A percentile compares a stretch with the other conserved stretches of the same genome.
Evolutionary conservation across 2,797 vertebrate genomes (phyloP).

Genomic region (Passerculus sandwichensis): DNA sequence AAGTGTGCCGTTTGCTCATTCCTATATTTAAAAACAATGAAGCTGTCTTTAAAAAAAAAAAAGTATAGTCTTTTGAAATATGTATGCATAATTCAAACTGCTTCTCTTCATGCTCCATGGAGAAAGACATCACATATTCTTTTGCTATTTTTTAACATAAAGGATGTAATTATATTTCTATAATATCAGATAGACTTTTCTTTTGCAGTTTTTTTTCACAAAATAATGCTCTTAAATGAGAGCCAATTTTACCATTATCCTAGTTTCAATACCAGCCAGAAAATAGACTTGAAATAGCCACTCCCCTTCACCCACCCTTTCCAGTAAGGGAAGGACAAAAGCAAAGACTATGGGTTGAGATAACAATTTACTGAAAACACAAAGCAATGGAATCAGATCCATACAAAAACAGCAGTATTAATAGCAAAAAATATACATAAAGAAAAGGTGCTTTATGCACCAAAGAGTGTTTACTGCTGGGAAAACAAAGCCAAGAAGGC

Average conservation of each 20-base stretch:
- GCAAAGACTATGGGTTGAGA: not conserved
- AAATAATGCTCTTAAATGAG: not conserved
- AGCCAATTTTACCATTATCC: not conserved
- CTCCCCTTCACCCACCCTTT: not conserved
- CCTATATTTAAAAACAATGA: not conserved
- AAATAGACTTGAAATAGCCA: not conserved
- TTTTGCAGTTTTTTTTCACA: not conserved
- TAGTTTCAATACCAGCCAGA: not conserved
- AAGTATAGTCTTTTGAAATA: not conserved
- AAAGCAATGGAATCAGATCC: not conserved
- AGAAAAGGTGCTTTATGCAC: not conserved
- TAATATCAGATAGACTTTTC: not conserved
- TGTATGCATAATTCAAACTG: not conserved
- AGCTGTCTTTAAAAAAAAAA: not conserved
- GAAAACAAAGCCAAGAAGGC: not conserved
- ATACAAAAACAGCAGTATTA: not conserved
- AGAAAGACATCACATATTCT: not conserved
- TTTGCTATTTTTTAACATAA: not conserved
- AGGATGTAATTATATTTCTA: not conserved
- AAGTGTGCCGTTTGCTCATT: rapidly evolving
- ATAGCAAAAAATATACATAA: not conserved
- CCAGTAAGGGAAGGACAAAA: not conserved
- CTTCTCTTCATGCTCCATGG: rapidly evolving
- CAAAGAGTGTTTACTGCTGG: not conserved
- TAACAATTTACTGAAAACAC: not conserved